Evolutionary conservation across 1,140 invertebrate species (phyloP).

Genomic region (Hirudo medicinalis): DNA sequence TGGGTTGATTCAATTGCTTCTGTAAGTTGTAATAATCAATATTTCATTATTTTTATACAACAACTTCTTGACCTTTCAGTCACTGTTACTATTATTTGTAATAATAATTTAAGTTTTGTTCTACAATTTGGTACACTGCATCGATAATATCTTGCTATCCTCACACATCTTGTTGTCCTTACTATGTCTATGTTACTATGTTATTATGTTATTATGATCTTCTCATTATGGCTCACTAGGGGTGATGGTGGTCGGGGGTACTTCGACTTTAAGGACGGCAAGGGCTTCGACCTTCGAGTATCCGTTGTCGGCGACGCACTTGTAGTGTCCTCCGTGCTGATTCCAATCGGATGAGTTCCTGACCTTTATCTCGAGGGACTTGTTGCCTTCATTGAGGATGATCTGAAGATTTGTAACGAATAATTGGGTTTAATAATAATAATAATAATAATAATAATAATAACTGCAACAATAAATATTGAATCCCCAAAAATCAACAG

Average conservation of each 20-base stretch:
- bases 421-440: background rate
- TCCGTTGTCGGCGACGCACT: slow-evolving; percentile 19
- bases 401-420: background rate
- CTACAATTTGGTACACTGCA: too few species aligned
- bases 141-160: too few species aligned
- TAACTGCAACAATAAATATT: background rate
- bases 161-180: too few species aligned
- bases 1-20: background rate
- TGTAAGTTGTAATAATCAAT: background rate
- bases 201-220: too few species aligned
- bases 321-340: slow-evolving; percentile 21
- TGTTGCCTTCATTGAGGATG: background rate
- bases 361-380: background rate
- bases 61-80: too few species aligned
- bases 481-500: too few species aligned
- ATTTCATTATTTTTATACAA: too few species aligned
- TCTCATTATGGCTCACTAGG: too few species aligned
- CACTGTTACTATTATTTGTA: too few species aligned
- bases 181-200: too few species aligned
- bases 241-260: background rate
- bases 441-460: background rate
- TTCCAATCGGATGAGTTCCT: slow-evolving; percentile 3
- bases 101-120: too few species aligned
- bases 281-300: slow-evolving; percentile 1
- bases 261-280: background rate